These are phyloP conservation scores for Vesta saturnalis DNA, from an alignment of 2,888 invertebrate genomes.

Conservation along the genomic window DNA sequence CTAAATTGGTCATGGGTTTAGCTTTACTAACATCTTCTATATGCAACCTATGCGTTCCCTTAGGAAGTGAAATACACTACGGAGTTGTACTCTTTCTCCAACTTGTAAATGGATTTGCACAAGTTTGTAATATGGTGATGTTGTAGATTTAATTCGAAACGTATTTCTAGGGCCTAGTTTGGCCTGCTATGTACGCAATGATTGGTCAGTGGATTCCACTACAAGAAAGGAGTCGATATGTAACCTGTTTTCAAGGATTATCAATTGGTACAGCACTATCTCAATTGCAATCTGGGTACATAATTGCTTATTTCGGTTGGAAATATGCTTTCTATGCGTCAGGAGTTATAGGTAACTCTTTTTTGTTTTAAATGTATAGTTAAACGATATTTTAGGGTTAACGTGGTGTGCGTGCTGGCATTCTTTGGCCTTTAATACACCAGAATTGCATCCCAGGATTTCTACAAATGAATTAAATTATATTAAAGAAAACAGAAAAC, in stretches of 20 bases:
- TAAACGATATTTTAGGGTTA: background rate
- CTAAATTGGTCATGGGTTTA: too few species aligned
- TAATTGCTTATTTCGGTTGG: background rate
- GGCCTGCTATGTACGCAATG: background rate
- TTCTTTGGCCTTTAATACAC: background rate
- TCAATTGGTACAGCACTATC: background rate
- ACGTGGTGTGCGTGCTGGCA: background rate
- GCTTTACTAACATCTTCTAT: too few species aligned
- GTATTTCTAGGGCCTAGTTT: background rate
- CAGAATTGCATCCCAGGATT: background rate
- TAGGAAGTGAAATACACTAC: too few species aligned
- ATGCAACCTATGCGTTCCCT: too few species aligned
- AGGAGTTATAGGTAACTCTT: background rate
- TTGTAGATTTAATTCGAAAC: too few species aligned
- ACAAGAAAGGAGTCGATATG: background rate
- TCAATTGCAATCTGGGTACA: background rate
- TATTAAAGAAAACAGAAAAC: background rate
- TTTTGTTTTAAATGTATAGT: background rate
- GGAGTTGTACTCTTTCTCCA: too few species aligned
- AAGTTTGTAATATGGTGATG: too few species aligned
- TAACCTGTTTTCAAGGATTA: background rate
- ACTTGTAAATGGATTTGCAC: too few species aligned
- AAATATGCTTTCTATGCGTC: background rate
- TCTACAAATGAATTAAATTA: background rate
- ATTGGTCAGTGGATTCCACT: background rate